Conservation (phyloP, 2,888 invertebrate species). For the Lymantria dispar region DNA sequence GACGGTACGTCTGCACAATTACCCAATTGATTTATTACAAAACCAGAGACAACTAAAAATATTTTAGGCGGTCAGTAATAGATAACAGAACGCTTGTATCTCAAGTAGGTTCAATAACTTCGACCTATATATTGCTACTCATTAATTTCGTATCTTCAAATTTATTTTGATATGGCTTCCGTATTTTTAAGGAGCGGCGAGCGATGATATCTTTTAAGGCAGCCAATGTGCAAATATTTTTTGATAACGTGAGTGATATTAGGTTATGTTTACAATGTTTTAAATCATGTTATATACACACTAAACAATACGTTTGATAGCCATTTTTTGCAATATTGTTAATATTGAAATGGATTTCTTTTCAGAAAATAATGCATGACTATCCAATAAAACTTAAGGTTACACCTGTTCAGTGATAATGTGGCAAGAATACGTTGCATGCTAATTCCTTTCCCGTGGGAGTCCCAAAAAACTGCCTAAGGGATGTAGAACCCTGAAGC, state of each 20-base stretch:
- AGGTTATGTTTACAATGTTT: background rate
- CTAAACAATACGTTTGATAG: no score
- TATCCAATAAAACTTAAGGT: no score
- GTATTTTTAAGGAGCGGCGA: conserved; percentile 5
- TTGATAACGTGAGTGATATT: conserved; percentile 8
- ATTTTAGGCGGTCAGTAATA: conserved; percentile 18
- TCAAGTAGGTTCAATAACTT: conserved; percentile 61
- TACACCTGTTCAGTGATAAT: no score
- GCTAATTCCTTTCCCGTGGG: no score
- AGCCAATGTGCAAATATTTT: conserved; percentile 16
- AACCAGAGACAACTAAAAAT: conserved; percentile 16
- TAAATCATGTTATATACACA: no score
- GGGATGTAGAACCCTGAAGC: no score
- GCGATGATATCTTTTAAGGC: background rate
- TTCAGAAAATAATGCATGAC: no score
- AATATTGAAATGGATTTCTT: no score
- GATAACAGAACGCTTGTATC: conserved; percentile 44
- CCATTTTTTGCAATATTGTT: no score
- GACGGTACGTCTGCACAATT: conserved; percentile 21
- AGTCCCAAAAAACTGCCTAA: no score
- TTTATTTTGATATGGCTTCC: conserved; percentile 41
- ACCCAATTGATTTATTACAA: conserved; percentile 29
- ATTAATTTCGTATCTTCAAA: conserved; percentile 52
- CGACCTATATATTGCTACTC: conserved; percentile 58
- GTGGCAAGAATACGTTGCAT: no score